Percentiles rank a stretch among this genome's conserved stretches.
Evolutionary conservation across 2,888 invertebrate genomes (phyloP).

Genomic region (Mesorhabditis sp.): DNA sequence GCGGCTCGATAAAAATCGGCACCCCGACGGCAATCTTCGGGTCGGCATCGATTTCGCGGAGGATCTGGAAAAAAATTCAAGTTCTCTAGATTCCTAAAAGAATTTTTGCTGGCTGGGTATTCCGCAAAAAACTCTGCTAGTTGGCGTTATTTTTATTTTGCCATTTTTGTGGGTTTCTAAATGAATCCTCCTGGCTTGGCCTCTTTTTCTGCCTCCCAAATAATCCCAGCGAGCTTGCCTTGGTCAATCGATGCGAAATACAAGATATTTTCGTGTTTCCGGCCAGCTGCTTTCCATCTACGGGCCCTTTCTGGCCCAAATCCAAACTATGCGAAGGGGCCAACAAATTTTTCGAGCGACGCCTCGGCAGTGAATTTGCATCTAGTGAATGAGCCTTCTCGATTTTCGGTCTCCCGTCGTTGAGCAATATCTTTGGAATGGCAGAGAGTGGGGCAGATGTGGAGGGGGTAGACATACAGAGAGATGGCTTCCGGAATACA

Average conservation of each 20-base stretch:
- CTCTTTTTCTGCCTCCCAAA: too few relatives aligned
- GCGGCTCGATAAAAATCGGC: conserved; percentile 51
- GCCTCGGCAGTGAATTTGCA: not conserved
- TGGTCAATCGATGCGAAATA: not conserved
- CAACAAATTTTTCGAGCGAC: too few relatives aligned
- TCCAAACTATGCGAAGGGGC: not conserved
- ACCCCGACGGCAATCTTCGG: conserved; percentile 51
- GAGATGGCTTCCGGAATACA: too few relatives aligned
- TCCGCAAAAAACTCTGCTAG: too few relatives aligned
- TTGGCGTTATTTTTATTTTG: too few relatives aligned
- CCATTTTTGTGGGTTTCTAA: too few relatives aligned
- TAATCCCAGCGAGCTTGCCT: conserved; percentile 7
- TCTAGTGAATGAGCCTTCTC: not conserved
- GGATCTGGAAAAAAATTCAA: conserved; percentile 29
- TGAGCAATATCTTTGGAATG: too few relatives aligned
- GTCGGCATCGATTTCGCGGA: conserved; percentile 40
- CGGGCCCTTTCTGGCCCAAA: not conserved
- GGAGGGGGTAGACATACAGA: too few relatives aligned
- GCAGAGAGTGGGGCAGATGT: too few relatives aligned
- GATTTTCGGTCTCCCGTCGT: not conserved
- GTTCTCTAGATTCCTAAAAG: conserved; percentile 11
- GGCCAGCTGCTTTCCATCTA: not conserved
- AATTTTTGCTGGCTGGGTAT: too few relatives aligned
- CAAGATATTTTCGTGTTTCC: not conserved
- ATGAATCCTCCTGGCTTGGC: too few relatives aligned